phyloP scores from a whole-genome alignment of 2,888 invertebrate genomes.

The Cantharis lateralis region DNA sequence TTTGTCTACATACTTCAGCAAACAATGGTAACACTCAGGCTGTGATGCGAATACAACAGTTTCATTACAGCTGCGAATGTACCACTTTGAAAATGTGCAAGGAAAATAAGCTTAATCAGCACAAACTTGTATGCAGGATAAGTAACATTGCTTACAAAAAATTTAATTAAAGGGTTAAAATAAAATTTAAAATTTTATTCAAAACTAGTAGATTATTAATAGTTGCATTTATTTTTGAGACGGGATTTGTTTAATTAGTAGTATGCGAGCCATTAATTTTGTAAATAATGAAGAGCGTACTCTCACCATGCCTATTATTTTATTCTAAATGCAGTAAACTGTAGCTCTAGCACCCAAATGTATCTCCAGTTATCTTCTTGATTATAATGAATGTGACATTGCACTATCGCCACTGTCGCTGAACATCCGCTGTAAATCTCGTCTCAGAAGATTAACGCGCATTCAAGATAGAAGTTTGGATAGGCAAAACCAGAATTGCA shows the following conservation, averaged over 20 bases:
- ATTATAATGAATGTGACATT: slow-evolving; percentile 30
- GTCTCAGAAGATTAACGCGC: slow-evolving; percentile 27
- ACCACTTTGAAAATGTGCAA: neutral
- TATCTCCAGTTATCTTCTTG: slow-evolving; percentile 20
- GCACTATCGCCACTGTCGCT: slow-evolving; percentile 30
- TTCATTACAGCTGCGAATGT: neutral
- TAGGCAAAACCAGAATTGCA: slow-evolving; percentile 14
- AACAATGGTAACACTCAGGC: neutral
- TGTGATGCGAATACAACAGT: neutral
- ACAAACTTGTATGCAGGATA: neutral
- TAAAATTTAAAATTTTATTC: neutral
- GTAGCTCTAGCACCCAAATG: slow-evolving; percentile 10
- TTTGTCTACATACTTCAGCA: neutral
- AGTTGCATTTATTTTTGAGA: neutral
- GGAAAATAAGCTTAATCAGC: neutral
- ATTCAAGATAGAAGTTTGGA: slow-evolving; percentile 23
- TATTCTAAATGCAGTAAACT: slow-evolving; percentile 20
- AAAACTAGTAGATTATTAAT: no score
- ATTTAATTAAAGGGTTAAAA: neutral
- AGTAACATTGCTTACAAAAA: neutral
- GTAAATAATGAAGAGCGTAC: neutral
- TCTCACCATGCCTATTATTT: slow-evolving; percentile 1
- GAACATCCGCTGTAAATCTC: slow-evolving; percentile 27
- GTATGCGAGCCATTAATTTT: neutral
- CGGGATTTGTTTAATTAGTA: no score